Base-by-base conservation (phyloP, 2,113 vertebrate species). In the Ciconia boyciana region DNA sequence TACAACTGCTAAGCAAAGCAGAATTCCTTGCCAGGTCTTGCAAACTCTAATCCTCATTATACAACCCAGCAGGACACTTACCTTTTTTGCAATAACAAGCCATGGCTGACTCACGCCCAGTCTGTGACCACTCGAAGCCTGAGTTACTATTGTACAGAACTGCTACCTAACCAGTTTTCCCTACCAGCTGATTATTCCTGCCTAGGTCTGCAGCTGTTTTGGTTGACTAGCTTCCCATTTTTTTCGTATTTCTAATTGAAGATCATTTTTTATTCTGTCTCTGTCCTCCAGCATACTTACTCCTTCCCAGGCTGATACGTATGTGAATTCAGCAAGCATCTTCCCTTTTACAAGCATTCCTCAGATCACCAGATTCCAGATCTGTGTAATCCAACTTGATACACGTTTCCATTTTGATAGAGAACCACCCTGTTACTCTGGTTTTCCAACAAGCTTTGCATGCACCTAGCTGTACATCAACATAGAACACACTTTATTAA, bases 101-200 rank as follows among this genome's bases (percentile, higher is more conserved):
- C 51, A 18, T 5, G 26, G 43, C n/a, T 94, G 89, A 94, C 60
- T 92, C 86, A 94, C n/a, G 87, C 43, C 16, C 64, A 87, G 51
- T 6, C 57, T 78, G 32, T 95, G 80, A 93, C 87, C 52, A 55
- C 83, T 91, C 60, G 89, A 51, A 89, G 69, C 51, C 68, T 16
- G 39, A 83, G 12, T 58, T 84, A 43, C 32, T 58, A 16, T 16
- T 75, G 76, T 70, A 87, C 32, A 64, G 39, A 94, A 74, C 43
- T 94, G 79, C 86, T 48, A 43, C 68, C 51, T 60, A 94, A 91
- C 83, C 89, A 94, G 72, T 94, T 95, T 92, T 71, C 43, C 69
- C 10, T 25, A 71, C 12, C n/a, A 62, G 64, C 9, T 94, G 43
- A 92, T 94, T 92, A 89, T 81, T 92, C 46, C 64, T 87, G 64